phyloP scores from a whole-genome alignment of 1,140 invertebrate genomes.

The Danaus melanippus region DNA sequence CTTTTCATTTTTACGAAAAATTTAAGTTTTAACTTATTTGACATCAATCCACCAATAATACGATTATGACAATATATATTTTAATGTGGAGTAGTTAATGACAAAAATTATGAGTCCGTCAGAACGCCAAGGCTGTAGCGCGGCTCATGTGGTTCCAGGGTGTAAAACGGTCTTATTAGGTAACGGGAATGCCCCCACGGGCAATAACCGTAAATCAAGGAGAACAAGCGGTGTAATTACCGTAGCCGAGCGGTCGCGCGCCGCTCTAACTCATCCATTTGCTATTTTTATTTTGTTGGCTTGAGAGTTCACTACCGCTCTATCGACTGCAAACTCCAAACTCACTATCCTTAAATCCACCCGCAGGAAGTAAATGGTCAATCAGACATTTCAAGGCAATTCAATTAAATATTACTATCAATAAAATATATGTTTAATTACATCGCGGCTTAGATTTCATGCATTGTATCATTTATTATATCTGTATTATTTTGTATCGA shows the following conservation, averaged over 20 bases:
- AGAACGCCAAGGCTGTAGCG: slow-evolving; percentile 17
- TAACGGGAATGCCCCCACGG: slow-evolving; percentile 66
- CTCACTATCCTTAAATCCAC: slow-evolving; percentile 67
- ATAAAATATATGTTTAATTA: no score
- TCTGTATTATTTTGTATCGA: no score
- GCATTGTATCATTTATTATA: no score
- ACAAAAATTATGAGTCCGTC: slow-evolving; percentile 9
- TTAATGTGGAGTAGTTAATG: background rate
- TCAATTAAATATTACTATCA: slow-evolving; percentile 36
- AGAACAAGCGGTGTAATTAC: slow-evolving; percentile 71
- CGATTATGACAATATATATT: background rate
- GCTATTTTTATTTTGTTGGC: slow-evolving; percentile 69
- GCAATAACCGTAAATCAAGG: slow-evolving; percentile 72
- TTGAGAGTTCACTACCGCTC: slow-evolving; percentile 54
- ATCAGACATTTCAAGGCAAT: slow-evolving; percentile 48
- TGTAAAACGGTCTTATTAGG: slow-evolving; percentile 71
- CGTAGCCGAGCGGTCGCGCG: slow-evolving; percentile 61
- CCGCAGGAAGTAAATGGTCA: slow-evolving; percentile 55
- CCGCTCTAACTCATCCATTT: slow-evolving; percentile 68
- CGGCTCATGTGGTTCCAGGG: slow-evolving; percentile 61
- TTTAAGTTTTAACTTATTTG: slow-evolving; percentile 20
- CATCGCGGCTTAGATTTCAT: no score
- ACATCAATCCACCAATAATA: slow-evolving; percentile 2
- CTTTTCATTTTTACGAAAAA: slow-evolving; percentile 34
- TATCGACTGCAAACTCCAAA: slow-evolving; percentile 62